These are phyloP conservation scores for Augochlorella aurata DNA, from an alignment of 2,888 invertebrate species.

Conservation along the genomic window DNA sequence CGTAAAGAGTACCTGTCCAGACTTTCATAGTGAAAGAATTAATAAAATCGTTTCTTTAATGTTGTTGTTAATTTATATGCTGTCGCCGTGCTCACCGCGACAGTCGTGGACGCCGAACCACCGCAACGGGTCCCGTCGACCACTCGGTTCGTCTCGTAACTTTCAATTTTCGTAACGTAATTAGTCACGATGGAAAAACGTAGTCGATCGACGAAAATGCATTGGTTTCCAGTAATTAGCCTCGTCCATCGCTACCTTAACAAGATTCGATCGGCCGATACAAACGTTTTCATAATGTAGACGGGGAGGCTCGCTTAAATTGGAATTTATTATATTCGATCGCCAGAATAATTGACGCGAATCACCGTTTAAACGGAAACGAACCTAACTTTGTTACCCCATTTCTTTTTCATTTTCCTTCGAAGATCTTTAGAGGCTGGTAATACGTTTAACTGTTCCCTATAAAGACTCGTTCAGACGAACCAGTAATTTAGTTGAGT, in stretches of 20 bases:
- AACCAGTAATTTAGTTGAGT: too few relatives aligned
- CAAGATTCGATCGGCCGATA: constrained; percentile 45
- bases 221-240: constrained; percentile 47
- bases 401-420: neutral
- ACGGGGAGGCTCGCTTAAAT: constrained; percentile 26
- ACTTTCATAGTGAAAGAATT: constrained; percentile 1
- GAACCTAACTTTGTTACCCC: neutral
- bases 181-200: constrained; percentile 32
- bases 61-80: constrained; percentile 32
- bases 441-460: neutral
- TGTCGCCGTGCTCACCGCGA: constrained; percentile 7
- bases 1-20: neutral
- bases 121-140: neutral
- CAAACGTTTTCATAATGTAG: constrained; percentile 40
- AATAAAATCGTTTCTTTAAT: neutral
- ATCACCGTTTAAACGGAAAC: neutral
- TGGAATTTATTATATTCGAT: constrained; percentile 40
- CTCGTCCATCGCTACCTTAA: constrained; percentile 36
- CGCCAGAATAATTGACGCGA: neutral
- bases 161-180: constrained; percentile 48
- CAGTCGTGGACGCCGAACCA: neutral
- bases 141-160: constrained; percentile 9
- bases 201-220: constrained; percentile 19
- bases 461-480: neutral
- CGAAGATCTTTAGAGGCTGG: neutral